Evolutionary conservation across 2,888 invertebrate species (phyloP), one percentile per base, ranked within the genome.

Genomic region (Ypsolopha sequella): DNA sequence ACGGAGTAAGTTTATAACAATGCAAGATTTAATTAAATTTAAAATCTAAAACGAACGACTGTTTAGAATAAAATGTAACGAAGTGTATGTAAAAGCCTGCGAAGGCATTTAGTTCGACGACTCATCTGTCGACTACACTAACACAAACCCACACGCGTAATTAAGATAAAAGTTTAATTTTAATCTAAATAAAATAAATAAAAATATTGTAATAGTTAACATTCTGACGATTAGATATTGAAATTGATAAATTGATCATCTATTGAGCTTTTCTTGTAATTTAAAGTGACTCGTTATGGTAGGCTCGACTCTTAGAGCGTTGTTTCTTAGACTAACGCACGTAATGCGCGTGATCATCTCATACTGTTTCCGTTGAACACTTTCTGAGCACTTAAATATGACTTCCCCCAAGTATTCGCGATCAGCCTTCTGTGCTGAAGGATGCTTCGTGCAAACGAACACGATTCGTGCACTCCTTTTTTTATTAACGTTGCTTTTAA

Each of bases 101-200:
- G 43, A 38, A 11, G 36, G 47, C 36, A 36, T 4, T 24, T 13
- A 24, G 11, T 36, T 47, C 50, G 43, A 13, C 13, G 9, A 9
- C 8, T 64, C 65, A 64, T 63, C 62, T 63, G 60, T 58, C 54
- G 65, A 81, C 84, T 79, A 67, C 84, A 82, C 78, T 72, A 67
- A 82, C 84, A 82, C 84, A 84, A 82, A 84, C 82, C 84, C 81
- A 84, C 85, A 81, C 80, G 84, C 75, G 76, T 80, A 70, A 67
- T 57, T 74, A 70, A 75, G 73, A 55, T 13, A 43, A 43, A 43
- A 70, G 60, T 61, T 65, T 70, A 66, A 64, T 64, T 60, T 62
- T 68, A 64, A 63, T 66, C 57, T 55, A 62, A 61, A 55, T 60
- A 58, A 47, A 33, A 48, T 52, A 52, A 41, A 48, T 33, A 62